A percentile compares a stretch with the other conserved stretches of the same genome.
Conservation (phyloP, 2,888 invertebrate genomes). For the Diploptera punctata region DNA sequence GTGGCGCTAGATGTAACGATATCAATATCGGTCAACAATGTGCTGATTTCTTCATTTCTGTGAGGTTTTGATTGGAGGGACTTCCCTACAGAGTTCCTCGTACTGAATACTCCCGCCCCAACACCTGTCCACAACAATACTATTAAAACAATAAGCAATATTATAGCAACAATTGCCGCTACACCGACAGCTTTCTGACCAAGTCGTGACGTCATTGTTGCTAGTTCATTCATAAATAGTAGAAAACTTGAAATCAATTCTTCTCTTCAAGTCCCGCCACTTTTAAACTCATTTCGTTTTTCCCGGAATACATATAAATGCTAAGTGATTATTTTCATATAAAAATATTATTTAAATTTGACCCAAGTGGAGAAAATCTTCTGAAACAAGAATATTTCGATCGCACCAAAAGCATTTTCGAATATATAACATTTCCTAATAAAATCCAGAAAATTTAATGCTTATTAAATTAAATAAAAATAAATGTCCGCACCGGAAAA, state of each 20-base stretch:
- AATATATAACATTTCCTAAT: no score
- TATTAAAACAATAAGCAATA: slow-evolving; percentile 37
- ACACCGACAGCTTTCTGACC: slow-evolving; percentile 38
- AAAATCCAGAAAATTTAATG: no score
- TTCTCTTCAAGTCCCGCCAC: background rate
- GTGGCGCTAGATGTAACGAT: background rate
- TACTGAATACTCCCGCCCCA: slow-evolving; percentile 37
- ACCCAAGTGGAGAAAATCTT: no score
- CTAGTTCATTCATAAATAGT: background rate
- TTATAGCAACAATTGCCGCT: slow-evolving; percentile 33
- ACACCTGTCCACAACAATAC: slow-evolving; percentile 42
- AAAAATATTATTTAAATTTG: background rate
- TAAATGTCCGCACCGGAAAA: no score
- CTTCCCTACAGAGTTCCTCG: background rate
- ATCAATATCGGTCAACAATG: background rate
- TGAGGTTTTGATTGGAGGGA: background rate
- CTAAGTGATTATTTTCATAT: background rate
- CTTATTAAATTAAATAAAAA: no score
- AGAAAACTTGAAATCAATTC: no score
- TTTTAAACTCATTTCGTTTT: background rate
- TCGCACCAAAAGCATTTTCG: no score
- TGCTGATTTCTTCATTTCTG: background rate
- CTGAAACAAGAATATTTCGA: no score
- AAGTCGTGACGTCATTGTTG: slow-evolving; percentile 36
- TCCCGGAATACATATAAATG: background rate